Base-by-base conservation (phyloP, 1,140 invertebrate genomes). In the Temnothorax nylanderi region DNA sequence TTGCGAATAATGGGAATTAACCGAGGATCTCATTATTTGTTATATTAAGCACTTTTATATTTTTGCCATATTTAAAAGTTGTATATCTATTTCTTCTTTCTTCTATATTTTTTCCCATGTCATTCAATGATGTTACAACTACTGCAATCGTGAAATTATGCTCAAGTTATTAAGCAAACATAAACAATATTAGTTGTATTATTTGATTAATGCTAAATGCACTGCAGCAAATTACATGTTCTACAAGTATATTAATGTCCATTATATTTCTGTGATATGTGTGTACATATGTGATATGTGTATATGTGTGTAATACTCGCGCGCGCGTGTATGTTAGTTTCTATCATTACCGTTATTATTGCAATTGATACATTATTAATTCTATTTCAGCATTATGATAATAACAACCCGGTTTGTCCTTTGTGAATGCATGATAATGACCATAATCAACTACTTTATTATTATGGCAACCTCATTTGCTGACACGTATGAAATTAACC, bases 401-500 rank as follows among this genome's bases (percentile, higher is more conserved):
- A 71, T 37, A 62, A 74, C 41, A 74, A 75, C 11, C 10, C 26
- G 26, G 5, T 62, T 60, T 75, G 18, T 5, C 34, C 32, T 75
- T 74, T 75, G 69, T 75, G 80, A 74, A 60, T 84, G 56, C 34
- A 49, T 13, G 13, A 75, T 84, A 47, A 60, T 84, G 49, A 49
- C 26, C 26, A 75, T 47, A 84, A 75, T 21, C 51, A 54, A 69
- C 13, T 56, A 69, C 47, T 74, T 75, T 84, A 71, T 84, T 84
- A 84, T 75, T 74, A 75, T 47, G 44, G 11, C 41, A 84, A 60
- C 26, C 32, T 74, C 54, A 54, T 74, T 81, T 84, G 67, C 21
- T 71, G 65, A 81, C 34, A 62, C 44, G 51, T 64, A 26, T 26
- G 84, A 84, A 78, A 88, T 77, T 88, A 88, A 88, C 82, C 87